phyloP scores from a whole-genome alignment of 2,888 invertebrate species.

The Ramazzottius varieornatus region DNA sequence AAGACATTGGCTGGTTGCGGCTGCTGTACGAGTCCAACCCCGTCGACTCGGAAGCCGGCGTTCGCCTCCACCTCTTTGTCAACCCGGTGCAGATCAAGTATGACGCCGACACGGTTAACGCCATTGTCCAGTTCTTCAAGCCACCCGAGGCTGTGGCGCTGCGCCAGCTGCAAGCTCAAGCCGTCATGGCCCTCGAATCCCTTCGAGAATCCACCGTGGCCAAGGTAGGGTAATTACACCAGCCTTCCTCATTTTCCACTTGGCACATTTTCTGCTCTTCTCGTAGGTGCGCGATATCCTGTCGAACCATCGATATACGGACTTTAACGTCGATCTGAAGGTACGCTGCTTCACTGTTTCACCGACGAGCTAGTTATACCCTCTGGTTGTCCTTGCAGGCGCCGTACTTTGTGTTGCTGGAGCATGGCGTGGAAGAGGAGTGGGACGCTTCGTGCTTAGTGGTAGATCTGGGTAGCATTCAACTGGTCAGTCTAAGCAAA shows the following conservation, averaged over 20 bases:
- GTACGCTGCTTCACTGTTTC: too few relatives aligned
- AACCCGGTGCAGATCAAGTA: background rate
- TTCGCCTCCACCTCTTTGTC: background rate
- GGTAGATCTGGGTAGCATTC: background rate
- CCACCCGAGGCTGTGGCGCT: background rate
- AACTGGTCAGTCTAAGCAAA: background rate
- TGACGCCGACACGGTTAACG: slow-evolving; percentile 1
- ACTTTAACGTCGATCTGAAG: background rate
- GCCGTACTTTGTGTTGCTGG: background rate
- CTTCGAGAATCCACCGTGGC: background rate
- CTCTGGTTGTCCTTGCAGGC: too few relatives aligned
- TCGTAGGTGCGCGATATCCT: background rate
- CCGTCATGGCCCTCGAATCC: background rate
- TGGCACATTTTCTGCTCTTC: background rate
- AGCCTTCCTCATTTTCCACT: background rate
- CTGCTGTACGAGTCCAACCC: slow-evolving; percentile 1
- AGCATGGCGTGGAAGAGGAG: background rate
- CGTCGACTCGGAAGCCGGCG: background rate
- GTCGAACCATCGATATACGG: background rate
- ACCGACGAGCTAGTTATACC: too few relatives aligned
- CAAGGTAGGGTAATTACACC: too few relatives aligned
- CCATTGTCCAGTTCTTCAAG: background rate
- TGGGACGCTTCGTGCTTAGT: background rate
- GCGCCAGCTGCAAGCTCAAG: background rate
- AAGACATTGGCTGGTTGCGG: background rate